These are phyloP conservation scores for Ochlodes sylvanus DNA, from an alignment of 2,888 invertebrate species.

Conservation along the genomic window DNA sequence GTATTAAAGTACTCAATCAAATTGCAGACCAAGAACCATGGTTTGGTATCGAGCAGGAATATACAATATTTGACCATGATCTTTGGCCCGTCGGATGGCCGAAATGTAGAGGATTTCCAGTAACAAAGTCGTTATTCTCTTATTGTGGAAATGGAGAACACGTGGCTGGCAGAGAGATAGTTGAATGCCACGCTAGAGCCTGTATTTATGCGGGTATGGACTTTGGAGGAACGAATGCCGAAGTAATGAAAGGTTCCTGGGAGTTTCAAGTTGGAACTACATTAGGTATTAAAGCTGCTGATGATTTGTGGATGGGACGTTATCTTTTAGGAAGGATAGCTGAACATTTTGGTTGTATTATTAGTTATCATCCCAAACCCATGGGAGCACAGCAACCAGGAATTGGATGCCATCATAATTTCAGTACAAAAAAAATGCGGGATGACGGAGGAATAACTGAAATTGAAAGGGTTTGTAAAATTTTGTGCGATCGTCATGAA, in stretches of 20 bases:
- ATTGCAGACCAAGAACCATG: conserved; percentile 88
- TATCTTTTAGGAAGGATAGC: conserved; percentile 93
- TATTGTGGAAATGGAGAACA: conserved; percentile 98
- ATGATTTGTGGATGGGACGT: conserved; percentile 94
- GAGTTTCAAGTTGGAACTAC: conserved; percentile 97
- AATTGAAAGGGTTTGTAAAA: conserved; percentile 96
- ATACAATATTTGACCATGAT: conserved; percentile 93
- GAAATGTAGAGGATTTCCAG: conserved; percentile 93
- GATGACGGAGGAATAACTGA: conserved; percentile 87
- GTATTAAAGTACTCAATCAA: conserved; percentile 84
- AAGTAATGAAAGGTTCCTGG: conserved; percentile 98
- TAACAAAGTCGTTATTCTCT: conserved; percentile 90
- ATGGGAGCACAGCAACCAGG: conserved; percentile 94
- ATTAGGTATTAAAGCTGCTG: conserved; percentile 92
- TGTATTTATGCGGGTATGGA: conserved; percentile 97
- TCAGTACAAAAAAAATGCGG: conserved; percentile 94
- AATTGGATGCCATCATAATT: conserved; percentile 95
- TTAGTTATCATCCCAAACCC: conserved; percentile 89
- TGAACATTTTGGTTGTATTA: conserved; percentile 92
- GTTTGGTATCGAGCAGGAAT: conserved; percentile 97
- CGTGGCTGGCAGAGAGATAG: conserved; percentile 96
- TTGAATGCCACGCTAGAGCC: conserved; percentile 93
- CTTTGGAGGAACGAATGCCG: conserved; percentile 97
- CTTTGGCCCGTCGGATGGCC: conserved; percentile 96
- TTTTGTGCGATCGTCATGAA: conserved; percentile 64